Evolutionary conservation across 2,888 invertebrate species (phyloP), one percentile per base, ranked within the genome.

Genomic region (Ophion ventricosus): DNA sequence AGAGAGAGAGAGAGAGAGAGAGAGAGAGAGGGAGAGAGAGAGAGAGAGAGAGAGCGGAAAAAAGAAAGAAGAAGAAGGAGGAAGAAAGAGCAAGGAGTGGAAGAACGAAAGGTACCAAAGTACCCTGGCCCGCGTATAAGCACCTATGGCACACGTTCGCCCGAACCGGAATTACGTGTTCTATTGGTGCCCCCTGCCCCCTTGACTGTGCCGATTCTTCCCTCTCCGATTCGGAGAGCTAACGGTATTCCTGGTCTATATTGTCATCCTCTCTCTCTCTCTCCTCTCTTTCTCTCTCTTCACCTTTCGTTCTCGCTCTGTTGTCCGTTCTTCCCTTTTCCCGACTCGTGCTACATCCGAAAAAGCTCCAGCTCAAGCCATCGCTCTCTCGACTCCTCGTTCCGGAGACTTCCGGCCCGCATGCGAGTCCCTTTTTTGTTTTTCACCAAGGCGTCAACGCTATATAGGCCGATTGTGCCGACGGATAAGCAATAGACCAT

Each of bases 81-180:
- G n/a, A 26, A 43, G 20, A 64, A 17, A 54, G 56, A 49, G 43
- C 2, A 23, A 56, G 17, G 54, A 23, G 73, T 25, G 23, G 40
- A 23, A 40, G 35, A 77, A 56, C 54, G 57, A 23, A 63, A 70
- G 61, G 64, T 35, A 70, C 61, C 29, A 43, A 64, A 83, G 11
- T 20, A 23, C 43, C 54, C 35, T 63, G 69, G 14, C 64, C 35
- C 74, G 69, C 20, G 78, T 73, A 73, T 59, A 59, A 67, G 77
- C 77, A 61, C 35, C 69, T 72, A 76, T 73, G 76, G 76, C 73
- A 73, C 72, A 64, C 61, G 77, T 84, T 84, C 70, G 57, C 57
- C 70, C 78, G 70, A 75, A 81, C 81, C 77, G 76, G 80, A 85
- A 85, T 85, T 80, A 82, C 85, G 76, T 77, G 82, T 80, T 85